phyloP scores from a whole-genome alignment of 2,797 vertebrate species.

The Typhlichthys subterraneus region DNA sequence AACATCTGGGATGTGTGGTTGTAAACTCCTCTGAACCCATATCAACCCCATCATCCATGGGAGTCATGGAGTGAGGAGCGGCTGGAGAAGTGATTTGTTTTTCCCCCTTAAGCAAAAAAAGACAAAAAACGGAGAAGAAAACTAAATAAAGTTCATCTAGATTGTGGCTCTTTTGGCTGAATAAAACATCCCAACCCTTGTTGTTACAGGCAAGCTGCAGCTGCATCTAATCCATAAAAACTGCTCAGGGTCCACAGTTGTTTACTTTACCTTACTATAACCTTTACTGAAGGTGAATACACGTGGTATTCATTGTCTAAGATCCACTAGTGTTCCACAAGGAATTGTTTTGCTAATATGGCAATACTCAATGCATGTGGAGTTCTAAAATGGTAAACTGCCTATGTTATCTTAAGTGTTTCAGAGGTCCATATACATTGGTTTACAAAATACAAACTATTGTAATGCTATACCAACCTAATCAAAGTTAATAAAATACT shows the following conservation, averaged over 20 bases:
- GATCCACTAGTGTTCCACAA: slow-evolving; percentile 2
- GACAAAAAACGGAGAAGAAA: background rate
- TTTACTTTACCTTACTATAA: slow-evolving; percentile 35
- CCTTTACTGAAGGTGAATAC: background rate
- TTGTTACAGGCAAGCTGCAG: slow-evolving; percentile 55
- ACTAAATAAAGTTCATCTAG: slow-evolving; percentile 46
- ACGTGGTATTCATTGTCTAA: background rate
- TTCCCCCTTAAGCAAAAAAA: background rate
- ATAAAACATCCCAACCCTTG: slow-evolving; percentile 52
- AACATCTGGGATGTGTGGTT: slow-evolving; percentile 65
- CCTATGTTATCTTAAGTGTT: background rate
- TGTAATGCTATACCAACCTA: too few species aligned
- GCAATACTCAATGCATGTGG: background rate
- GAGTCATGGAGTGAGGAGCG: slow-evolving; percentile 40
- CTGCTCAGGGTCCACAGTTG: slow-evolving; percentile 23
- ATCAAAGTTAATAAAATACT: too few species aligned
- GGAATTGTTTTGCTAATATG: slow-evolving; percentile 21
- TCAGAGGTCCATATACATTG: background rate
- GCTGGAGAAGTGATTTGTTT: background rate
- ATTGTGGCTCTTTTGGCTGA: slow-evolving; percentile 62
- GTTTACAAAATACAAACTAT: too few species aligned
- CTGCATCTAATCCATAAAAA: slow-evolving; percentile 52
- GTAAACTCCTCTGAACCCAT: slow-evolving; percentile 61
- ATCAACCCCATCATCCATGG: slow-evolving; percentile 54
- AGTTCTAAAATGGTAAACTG: background rate